Base-by-base conservation (phyloP, 2,113 vertebrate genomes). In the Engraulis encrasicolus region DNA sequence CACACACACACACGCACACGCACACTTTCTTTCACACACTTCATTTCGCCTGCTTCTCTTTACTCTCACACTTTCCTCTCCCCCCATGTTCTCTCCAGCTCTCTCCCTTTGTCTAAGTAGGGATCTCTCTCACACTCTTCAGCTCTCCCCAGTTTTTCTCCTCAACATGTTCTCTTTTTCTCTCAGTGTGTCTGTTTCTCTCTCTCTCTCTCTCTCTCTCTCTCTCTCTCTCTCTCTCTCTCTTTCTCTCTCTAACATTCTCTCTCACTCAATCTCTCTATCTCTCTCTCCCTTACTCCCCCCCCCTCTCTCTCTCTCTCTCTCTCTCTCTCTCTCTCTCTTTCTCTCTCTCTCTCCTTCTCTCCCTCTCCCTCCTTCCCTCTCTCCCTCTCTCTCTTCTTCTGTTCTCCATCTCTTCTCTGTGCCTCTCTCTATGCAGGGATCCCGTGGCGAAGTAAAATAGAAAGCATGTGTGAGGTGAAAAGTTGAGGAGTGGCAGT, bases 391-490 rank as follows among this genome's bases (percentile, higher is more conserved):
- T n/a, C n/a, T n/a, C n/a, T 61, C 45, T 50, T 45, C 37, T 85
- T 85, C 36, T 84, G n/a, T 82, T 79, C 61, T 80, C 31, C 2
- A 0, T 23, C 82, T 27, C n/a, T 66, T 79, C 50, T 52, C 52
- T 27, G 20, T 23, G 4, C 9, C 40, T 45, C 40, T 45, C 40
- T 45, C 12, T 17, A 74, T 15, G 77, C 54, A 27, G 27, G 45
- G 20, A 52, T 40, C 45, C 31, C 19, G 78, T 82, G 17, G 71
- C 27, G 48, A n/a, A n/a, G 82, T 79, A 71, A 87, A 84, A 85
- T 82, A 79, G 80, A 84, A 86, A 83, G 77, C 80, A 83, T 84
- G 74, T 89, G 88, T 85, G 79, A 78, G 74, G 83, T 80, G 88
- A 86, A 87, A 85, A 79, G 85, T 84, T 85, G 81, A 89, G 71